Evolutionary conservation across 1,140 invertebrate species (phyloP).

Genomic region (Drosophila santomea): DNA sequence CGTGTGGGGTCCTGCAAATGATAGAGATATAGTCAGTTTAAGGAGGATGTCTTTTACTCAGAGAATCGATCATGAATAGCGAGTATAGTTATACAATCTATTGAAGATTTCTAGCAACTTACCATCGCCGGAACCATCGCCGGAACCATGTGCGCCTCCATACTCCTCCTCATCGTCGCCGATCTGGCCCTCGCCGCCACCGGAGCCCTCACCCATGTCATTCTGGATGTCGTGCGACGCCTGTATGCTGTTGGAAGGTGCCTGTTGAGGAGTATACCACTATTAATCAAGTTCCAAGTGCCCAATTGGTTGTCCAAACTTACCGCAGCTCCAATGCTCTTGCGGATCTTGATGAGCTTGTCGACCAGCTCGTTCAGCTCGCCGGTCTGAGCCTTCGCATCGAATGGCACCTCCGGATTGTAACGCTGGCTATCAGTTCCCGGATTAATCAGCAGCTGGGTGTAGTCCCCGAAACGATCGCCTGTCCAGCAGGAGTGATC

Average conservation of each 20-base stretch:
- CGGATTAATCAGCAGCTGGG: slow-evolving; percentile 68
- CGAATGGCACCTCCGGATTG: slow-evolving; percentile 82
- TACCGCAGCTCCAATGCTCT: slow-evolving; percentile 75
- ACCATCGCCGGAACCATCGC: slow-evolving; percentile 83
- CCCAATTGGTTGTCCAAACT: not conserved
- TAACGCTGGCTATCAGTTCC: slow-evolving; percentile 76
- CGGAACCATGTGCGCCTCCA: slow-evolving; percentile 71
- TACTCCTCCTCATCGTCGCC: slow-evolving; percentile 81
- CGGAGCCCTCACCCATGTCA: slow-evolving; percentile 83
- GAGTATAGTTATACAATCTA: no score
- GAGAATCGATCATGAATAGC: no score
- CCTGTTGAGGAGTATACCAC: slow-evolving; percentile 22
- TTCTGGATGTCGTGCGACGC: slow-evolving; percentile 76
- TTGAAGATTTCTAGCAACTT: slow-evolving; percentile 5
- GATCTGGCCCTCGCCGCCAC: slow-evolving; percentile 63
- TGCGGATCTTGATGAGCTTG: slow-evolving; percentile 80
- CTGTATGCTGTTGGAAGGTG: slow-evolving; percentile 53
- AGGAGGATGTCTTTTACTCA: not conserved
- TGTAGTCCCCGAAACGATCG: slow-evolving; percentile 81
- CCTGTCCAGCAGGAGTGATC: slow-evolving; percentile 84
- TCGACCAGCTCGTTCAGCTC: slow-evolving; percentile 77
- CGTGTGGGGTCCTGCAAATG: slow-evolving; percentile 48
- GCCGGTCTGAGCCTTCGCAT: slow-evolving; percentile 52
- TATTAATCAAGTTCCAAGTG: not conserved
- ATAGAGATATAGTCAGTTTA: not conserved